Evolutionary conservation across 30 jellyfish, hydroid and myxozoan species (phyloP).

Genomic region (Turritopsis dohrnii): DNA sequence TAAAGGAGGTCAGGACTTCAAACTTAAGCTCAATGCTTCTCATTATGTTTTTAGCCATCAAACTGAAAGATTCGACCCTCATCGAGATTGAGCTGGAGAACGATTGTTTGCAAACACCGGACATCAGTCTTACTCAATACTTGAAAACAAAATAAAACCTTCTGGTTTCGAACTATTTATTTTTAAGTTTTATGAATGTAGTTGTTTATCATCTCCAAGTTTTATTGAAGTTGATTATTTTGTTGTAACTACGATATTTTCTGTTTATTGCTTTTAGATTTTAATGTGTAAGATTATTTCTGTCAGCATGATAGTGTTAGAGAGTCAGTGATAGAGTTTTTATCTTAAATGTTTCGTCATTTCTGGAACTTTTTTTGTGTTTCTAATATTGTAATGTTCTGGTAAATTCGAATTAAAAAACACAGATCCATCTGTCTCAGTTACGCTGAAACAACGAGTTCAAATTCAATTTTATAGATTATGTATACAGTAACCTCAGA

Average conservation of each 20-base stretch:
- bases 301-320: neutral
- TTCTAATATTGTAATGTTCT: no score
- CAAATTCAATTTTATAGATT: no score
- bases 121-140: neutral
- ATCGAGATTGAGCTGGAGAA: conserved; percentile 16
- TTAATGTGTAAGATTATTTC: neutral
- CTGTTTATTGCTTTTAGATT: neutral
- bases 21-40: no score
- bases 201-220: neutral
- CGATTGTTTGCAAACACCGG: neutral
- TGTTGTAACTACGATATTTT: neutral
- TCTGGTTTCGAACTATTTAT: neutral
- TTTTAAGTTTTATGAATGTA: neutral
- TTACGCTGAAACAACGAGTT: no score
- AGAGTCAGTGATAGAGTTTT: no score
- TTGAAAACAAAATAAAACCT: neutral
- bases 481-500: no score
- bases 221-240: neutral
- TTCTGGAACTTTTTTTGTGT: no score
- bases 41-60: neutral
- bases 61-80: conserved; percentile 7
- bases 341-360: no score
- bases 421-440: no score
- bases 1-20: no score
- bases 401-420: no score